Evolutionary conservation across 2,888 invertebrate species (phyloP).

Genomic region (Monoplex corrugatus): DNA sequence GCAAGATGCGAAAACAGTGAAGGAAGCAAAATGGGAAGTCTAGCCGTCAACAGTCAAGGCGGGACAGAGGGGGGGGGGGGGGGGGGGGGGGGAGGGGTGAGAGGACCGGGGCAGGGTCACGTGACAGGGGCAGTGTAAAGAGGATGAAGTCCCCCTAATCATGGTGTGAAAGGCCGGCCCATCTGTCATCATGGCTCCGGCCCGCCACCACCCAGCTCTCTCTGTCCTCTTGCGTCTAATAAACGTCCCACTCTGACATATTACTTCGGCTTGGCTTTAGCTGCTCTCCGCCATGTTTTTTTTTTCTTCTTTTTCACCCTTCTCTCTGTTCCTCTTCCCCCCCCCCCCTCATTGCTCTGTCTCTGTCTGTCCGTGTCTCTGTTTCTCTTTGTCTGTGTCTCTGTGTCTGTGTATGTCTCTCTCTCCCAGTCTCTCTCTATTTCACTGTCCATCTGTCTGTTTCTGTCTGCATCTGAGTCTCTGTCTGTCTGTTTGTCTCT

Average conservation of each 20-base stretch:
- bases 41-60: no score
- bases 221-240: not conserved
- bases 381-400: not conserved
- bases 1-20: no score
- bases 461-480: no score
- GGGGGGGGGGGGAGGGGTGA: not conserved
- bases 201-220: not conserved
- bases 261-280: not conserved
- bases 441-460: no score
- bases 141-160: constrained; percentile 20
- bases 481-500: no score
- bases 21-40: no score
- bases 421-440: no score
- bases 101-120: not conserved
- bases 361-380: not conserved
- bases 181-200: not conserved
- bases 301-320: not conserved
- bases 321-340: not conserved
- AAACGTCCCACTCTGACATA: not conserved
- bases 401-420: not conserved
- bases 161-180: constrained; percentile 1
- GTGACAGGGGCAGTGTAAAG: not conserved
- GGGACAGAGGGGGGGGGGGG: no score
- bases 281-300: no score
- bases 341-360: not conserved